These are phyloP conservation scores for Ischnura elegans DNA, from an alignment of 2,888 invertebrate species.

Conservation along the genomic window DNA sequence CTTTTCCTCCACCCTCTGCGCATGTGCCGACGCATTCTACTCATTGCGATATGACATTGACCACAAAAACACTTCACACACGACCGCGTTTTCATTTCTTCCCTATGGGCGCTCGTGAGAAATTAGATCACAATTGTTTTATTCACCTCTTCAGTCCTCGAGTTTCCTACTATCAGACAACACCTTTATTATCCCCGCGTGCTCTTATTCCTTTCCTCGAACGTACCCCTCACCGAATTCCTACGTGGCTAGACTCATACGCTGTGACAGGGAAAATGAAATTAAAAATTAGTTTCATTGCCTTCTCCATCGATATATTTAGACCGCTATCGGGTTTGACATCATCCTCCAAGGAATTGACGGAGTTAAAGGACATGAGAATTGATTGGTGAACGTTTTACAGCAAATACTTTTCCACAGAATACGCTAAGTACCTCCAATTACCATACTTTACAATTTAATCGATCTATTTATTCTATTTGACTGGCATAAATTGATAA, in stretches of 20 bases:
- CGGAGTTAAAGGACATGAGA: no score
- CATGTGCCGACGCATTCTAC: background rate
- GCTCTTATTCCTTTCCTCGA: background rate
- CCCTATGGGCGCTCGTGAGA: background rate
- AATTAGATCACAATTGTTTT: background rate
- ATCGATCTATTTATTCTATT: no score
- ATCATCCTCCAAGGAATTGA: no score
- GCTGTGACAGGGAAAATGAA: no score
- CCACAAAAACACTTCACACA: conserved; percentile 31
- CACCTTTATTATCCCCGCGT: background rate
- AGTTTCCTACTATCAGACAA: background rate
- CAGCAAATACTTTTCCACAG: no score
- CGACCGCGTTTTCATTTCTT: background rate
- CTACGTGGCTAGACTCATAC: background rate
- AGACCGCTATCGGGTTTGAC: no score
- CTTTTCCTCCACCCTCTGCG: background rate
- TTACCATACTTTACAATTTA: no score
- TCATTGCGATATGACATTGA: conserved; percentile 27
- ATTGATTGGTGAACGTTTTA: no score
- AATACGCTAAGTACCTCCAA: no score
- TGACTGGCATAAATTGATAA: no score
- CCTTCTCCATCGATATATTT: no score
- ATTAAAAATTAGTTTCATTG: no score
- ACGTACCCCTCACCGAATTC: background rate
- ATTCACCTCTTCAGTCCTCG: background rate